Evolutionary conservation across 2,888 invertebrate genomes (phyloP), one percentile per base, ranked within the genome.

Genomic region (Geotrupes spiniger): DNA sequence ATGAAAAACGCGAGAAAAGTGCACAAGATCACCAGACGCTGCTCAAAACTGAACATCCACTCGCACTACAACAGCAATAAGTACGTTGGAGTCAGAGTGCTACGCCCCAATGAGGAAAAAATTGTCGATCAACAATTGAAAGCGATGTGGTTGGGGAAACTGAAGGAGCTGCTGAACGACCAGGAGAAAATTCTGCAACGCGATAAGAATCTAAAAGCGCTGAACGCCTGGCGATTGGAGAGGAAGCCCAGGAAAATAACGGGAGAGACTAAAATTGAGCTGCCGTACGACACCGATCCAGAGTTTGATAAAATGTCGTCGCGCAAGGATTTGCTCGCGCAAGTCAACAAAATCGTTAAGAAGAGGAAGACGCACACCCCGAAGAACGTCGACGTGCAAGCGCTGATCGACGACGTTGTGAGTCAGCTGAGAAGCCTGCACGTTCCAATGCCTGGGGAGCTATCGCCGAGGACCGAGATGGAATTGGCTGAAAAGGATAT

Each of bases 151-250:
- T 60, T 81, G 50, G 75, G 75, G 51, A 81, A 80, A 63, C 74
- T 80, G 11, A 80, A 75, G 64, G 76, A 80, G 16, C 63, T 82
- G 51, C 62, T 84, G 36, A 72, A 62, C 3, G 74, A 73, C 40
- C 78, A 80, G 59, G 78, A 82, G 37, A 75, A 74, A 58, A 76
- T 78, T 52, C 62, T 85, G 42, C 84, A 85, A 61, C 79, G 76
- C 49, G 76, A 78, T 46, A 49, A 45, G 48, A 47, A 53, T 43
- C 42, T 43, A n/a, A 36, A 53, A 46, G 41, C 50, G 12, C 40
- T 50, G 29, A 46, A 28, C 5, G 40, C 46, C 1, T 54, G 54
- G 54, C 42, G 52, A 17, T 29, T 38, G 25, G 42, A 48, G 27
- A 52, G 52, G 29, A 21, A n/a, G n/a, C n/a, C n/a, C n/a, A n/a